These are phyloP conservation scores for Bufo gargarizans DNA, from an alignment of 2,113 vertebrate genomes.

Conservation along the genomic window DNA sequence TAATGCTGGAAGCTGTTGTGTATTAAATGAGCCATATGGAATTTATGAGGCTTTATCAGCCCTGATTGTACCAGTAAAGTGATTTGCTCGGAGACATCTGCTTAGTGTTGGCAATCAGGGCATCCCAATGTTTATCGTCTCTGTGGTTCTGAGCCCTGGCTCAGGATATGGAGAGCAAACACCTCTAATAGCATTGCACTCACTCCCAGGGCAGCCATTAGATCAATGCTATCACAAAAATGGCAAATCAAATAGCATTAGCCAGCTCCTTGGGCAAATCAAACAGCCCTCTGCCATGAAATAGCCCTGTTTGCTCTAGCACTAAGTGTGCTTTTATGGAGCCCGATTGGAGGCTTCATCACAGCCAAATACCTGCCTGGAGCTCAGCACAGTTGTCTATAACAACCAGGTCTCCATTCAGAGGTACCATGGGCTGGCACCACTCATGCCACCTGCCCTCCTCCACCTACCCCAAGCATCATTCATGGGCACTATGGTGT, in stretches of 20 bases:
- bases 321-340: slow-evolving; percentile 97
- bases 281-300: slow-evolving; percentile 88
- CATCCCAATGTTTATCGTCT: slow-evolving; percentile 94
- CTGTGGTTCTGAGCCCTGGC: slow-evolving; percentile 91
- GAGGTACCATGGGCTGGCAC: slow-evolving; percentile 20
- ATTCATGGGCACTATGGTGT: background rate
- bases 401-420: slow-evolving; percentile 68
- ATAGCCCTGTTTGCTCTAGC: slow-evolving; percentile 91
- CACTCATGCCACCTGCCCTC: slow-evolving; percentile 27
- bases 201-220: slow-evolving; percentile 81
- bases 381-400: slow-evolving; percentile 69
- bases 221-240: slow-evolving; percentile 98
- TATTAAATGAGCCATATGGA: slow-evolving; percentile 98
- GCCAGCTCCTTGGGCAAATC: slow-evolving; percentile 88
- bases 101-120: slow-evolving; percentile 89
- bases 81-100: slow-evolving; percentile 99
- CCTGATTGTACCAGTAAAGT: slow-evolving; percentile 98
- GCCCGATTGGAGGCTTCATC: slow-evolving; percentile 87
- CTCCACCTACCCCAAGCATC: slow-evolving; percentile 6
- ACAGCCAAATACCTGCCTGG: slow-evolving; percentile 86
- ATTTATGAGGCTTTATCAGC: slow-evolving; percentile 99
- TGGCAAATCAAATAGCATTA: slow-evolving; percentile 99
- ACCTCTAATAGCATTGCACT: slow-evolving; percentile 98
- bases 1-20: slow-evolving; percentile 94
- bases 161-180: slow-evolving; percentile 90